Base-by-base conservation (phyloP, 2,797 vertebrate genomes). In the Nyctibius grandis region DNA sequence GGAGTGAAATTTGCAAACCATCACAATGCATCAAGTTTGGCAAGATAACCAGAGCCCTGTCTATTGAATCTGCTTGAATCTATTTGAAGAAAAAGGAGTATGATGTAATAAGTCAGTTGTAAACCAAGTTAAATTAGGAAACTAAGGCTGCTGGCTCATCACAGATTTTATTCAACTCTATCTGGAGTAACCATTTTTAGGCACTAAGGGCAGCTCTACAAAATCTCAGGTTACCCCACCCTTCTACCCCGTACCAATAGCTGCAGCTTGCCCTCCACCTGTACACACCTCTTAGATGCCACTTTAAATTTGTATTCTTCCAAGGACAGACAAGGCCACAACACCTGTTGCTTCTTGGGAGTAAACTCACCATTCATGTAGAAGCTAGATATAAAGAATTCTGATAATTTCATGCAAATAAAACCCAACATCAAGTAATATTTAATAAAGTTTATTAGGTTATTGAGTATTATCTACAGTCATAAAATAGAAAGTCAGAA, bases 361-460 rank as follows among this genome's bases (percentile, higher is more conserved):
- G 31, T 6, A 36, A 42, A 5, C n/a, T 48, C 57, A 28, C 40
- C 56, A 34, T 51, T 64, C 50, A 3, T 2, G 19, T 0, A 57
- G 34, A 31, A 57, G 57, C 36, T 4, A 8, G 9, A 18, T 0
- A 21, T 1, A 17, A n/a, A 36, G 42, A 29, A 63, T 23, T 38
- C 57, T 4, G 12, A 65, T 15, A 7, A 1, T 3, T 17, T n/a
- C 22, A 51, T 11, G 33, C 34, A 48, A 87, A 56, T 21, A 57
- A 75, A 89, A 63, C 22, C 9, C 67, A 76, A 2, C 80, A 68
- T 69, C 74, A 5, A 38, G 56, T 25, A 60, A 93, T 97, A 96
- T 91, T 98, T 98, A 99, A 99, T 99, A 98, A 99, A 98, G 97
- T 99, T 98, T 98, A 98, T 99, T 99, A 98, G 98, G 98, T 98